Evolutionary conservation across 2,888 invertebrate genomes (phyloP), one percentile per base, ranked within the genome.

Genomic region (Eupithecia vulgata): DNA sequence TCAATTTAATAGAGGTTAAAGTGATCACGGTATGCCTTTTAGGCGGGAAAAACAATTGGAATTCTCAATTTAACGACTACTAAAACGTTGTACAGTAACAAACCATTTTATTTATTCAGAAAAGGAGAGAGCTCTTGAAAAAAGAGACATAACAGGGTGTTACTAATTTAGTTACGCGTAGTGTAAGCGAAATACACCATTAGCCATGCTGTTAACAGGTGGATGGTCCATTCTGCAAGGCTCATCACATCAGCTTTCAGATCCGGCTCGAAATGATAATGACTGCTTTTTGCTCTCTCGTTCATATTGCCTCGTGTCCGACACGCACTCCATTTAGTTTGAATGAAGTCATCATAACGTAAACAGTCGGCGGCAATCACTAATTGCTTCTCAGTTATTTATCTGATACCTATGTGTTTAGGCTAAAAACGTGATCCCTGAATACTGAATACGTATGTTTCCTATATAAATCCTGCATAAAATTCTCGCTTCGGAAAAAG

Each of bases 201-300:
- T 82, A 75, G 81, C 77, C 77, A 81, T 79, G 78, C 79, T 69
- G 73, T 78, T 77, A 80, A 66, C 77, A 79, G 72, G 77, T 78
- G 76, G 75, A 67, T 78, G 74, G 74, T 69, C 74, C 72, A 76
- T 78, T 82, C 79, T 77, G 79, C 80, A 83, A 84, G 83, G 79
- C 82, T 84, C 82, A 82, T 85, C 81, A 79, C 82, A 82, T 85
- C 81, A 79, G 83, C 84, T 85, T 86, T 86, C 81, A 84, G 82
- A 87, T 89, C 89, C 88, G 88, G 87, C 84, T 89, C 83, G 79
- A 84, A 87, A 88, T 86, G 80, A 85, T 83, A 85, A 87, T 85
- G 82, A 84, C 84, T 80, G 79, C 82, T 84, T 81, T 79, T 81
- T 79, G 76, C 75, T 75, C 76, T 79, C 77, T 80, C 78, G 82